A percentile compares a stretch with the other conserved stretches of the same genome.
Evolutionary conservation across 2,113 vertebrate species (phyloP).

Genomic region (Gulo gulo): DNA sequence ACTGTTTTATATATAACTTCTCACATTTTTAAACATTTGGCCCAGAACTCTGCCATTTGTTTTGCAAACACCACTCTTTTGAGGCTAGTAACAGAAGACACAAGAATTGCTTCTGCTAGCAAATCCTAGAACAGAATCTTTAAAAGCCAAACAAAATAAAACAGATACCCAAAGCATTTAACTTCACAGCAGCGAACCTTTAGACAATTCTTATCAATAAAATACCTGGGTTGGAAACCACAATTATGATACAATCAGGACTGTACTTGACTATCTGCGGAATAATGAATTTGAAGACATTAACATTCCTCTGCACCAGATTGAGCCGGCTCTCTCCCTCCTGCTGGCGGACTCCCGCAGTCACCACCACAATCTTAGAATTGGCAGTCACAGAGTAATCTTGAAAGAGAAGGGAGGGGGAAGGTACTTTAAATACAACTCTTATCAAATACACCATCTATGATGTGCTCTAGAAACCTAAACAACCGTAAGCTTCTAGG

Average conservation of each 20-base stretch:
- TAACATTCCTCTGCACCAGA: conserved; percentile 97
- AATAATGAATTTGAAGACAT: conserved; percentile 96
- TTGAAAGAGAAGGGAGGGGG: conserved; percentile 57
- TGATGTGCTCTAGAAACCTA: neutral
- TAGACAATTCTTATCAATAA: neutral
- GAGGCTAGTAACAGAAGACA: neutral
- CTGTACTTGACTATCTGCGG: conserved; percentile 96
- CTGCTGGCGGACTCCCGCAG: conserved; percentile 96
- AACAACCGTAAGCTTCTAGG: neutral
- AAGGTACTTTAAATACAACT: neutral
- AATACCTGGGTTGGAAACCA: conserved; percentile 97
- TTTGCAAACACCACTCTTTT: neutral
- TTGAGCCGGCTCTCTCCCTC: conserved; percentile 97
- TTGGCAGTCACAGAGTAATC: conserved; percentile 95
- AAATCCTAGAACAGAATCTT: neutral
- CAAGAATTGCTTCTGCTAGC: neutral
- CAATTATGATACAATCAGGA: conserved; percentile 93
- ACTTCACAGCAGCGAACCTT: neutral
- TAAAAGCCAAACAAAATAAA: neutral
- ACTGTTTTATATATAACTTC: neutral
- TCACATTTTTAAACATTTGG: neutral
- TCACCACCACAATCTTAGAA: conserved; percentile 95
- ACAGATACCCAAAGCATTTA: neutral
- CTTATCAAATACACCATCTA: neutral
- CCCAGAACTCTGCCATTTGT: neutral